phyloP scores from a whole-genome alignment of 2,113 vertebrate genomes.

The Pseudois nayaur region DNA sequence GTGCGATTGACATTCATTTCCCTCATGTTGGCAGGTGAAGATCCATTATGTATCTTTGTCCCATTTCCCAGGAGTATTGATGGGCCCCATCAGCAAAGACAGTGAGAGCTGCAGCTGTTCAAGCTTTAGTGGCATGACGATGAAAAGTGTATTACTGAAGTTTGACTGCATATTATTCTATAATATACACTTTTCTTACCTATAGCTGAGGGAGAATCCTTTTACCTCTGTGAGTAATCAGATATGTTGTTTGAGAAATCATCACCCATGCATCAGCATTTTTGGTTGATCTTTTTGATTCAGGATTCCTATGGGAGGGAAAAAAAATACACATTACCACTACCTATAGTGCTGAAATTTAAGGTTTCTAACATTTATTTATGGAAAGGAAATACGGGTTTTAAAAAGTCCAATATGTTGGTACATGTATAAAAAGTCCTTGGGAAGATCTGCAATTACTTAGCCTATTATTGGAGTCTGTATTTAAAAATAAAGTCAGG shows the following conservation, averaged over 20 bases:
- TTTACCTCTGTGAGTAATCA: not conserved
- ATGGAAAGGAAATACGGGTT: not conserved
- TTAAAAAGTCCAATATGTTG: conserved; percentile 7
- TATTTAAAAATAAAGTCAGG: conserved; percentile 26
- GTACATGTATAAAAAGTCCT: conserved; percentile 17
- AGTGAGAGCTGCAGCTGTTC: conserved; percentile 29
- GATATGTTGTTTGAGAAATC: not conserved
- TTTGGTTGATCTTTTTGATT: not conserved
- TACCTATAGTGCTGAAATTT: conserved; percentile 24
- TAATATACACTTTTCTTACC: not conserved
- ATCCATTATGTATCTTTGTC: not conserved
- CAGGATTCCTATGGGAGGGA: not conserved
- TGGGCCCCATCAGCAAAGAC: not conserved
- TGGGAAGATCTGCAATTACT: conserved; percentile 35
- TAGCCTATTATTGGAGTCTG: conserved; percentile 48
- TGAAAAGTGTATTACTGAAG: conserved; percentile 20
- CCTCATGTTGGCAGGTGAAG: conserved; percentile 18
- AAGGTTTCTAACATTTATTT: conserved; percentile 40
- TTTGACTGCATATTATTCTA: not conserved
- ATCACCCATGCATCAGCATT: not conserved
- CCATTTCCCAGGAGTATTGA: not conserved
- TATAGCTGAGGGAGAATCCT: not conserved
- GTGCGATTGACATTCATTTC: not conserved
- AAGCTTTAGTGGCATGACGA: not conserved
- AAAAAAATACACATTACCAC: not conserved